Conservation (phyloP, 2,888 invertebrate genomes). For the Drosophila tanythrix region DNA sequence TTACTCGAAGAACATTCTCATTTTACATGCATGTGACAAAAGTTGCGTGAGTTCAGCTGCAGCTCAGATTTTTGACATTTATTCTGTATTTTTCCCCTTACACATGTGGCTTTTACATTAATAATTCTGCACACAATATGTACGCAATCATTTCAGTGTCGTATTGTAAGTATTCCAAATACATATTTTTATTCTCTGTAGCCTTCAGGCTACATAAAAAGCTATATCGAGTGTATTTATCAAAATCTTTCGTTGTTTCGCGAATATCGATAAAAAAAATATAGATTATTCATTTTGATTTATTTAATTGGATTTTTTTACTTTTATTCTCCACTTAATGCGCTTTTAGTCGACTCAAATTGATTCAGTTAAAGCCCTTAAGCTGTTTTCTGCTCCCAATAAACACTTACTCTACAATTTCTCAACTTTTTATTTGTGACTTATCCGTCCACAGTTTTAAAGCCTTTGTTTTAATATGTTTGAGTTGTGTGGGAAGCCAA, state of each 20-base stretch:
- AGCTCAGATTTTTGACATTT: constrained; percentile 58
- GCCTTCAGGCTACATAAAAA: no score
- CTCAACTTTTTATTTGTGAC: constrained; percentile 59
- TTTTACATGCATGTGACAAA: constrained; percentile 45
- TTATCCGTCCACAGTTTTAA: constrained; percentile 38
- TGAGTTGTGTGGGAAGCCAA: constrained; percentile 33
- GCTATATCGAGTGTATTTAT: background rate
- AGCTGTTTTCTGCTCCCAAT: constrained; percentile 50
- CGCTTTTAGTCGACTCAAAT: background rate
- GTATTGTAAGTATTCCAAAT: background rate
- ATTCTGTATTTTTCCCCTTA: constrained; percentile 52
- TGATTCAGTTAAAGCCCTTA: constrained; percentile 22
- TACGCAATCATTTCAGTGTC: constrained; percentile 31
- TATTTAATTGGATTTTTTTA: background rate
- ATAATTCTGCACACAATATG: constrained; percentile 8
- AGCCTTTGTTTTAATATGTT: constrained; percentile 27
- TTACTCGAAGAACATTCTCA: constrained; percentile 47
- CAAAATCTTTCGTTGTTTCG: background rate
- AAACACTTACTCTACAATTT: constrained; percentile 63
- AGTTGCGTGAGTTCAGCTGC: constrained; percentile 21
- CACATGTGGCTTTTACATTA: constrained; percentile 33
- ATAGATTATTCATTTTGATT: background rate
- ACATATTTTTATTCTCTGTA: background rate
- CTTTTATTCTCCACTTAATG: background rate
- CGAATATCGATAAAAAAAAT: background rate